Base-by-base conservation (phyloP, 2,797 vertebrate species). In the Aratinga solstitialis region DNA sequence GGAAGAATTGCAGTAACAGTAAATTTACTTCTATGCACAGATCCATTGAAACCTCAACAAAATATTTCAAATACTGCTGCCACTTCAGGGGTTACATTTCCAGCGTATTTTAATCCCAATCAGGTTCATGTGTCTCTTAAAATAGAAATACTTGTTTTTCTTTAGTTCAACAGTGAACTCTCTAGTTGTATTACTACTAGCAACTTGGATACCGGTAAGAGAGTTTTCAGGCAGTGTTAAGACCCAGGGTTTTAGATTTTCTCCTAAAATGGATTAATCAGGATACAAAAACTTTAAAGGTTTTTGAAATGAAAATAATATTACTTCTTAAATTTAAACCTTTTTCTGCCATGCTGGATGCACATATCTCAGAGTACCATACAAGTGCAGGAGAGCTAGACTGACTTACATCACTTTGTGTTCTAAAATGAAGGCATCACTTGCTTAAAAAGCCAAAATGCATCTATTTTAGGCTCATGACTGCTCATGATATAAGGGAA, bases 121-220 rank as follows among this genome's bases (percentile, higher is more conserved):
- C 24, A 94, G 84, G 85, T 94, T 95, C 71, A 45, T 16, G 40
- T 45, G 40, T 71, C 34, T 73, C 85, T 77, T 88, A 95, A 94
- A 96, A 94, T 94, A 95, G 87, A 95, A 95, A 82, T 74, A 82
- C 19, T 94, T 30, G 2, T 95, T 69, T 69, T 87, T 71, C 63
- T 79, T 81, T 67, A 82, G 79, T 88, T 95, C 80, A 88, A 53
- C 42, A 86, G 50, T 85, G 63, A 81, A 40, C 36, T 69, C 73
- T 61, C 54, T 58, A 34, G 74, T 30, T 61, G 63, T 51, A 63
- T 71, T 88, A 53, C 22, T 53, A 63, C 51, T 78, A 32, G 54
- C 56, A 79, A 87, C 34, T 32, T 30, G 66, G 73, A 66, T n/a
- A 69, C 10, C 24, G 17, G 71, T 69, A 86, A 76, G 59, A 73